Evolutionary conservation across 23 tunicate species (phyloP), one percentile per base, ranked within the genome.

Genomic region (Ascidia mentula): DNA sequence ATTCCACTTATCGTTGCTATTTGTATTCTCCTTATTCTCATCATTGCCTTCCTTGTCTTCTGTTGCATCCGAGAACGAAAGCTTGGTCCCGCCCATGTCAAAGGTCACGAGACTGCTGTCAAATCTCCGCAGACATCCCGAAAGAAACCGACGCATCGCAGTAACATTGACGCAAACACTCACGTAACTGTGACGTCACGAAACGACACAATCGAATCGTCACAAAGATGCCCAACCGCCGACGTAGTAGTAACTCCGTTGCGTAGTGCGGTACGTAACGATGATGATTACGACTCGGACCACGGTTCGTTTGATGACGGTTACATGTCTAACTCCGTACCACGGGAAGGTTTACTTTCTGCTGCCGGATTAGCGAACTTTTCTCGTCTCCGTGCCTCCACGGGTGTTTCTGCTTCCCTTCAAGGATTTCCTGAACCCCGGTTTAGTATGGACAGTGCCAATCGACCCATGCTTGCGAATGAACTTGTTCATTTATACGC

Each of bases 141-240:
- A 74, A 86, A 28, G 90, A 86, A 33, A 79, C 78, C 38, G 38
- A 73, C 31, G 35, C 79, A 37, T 59, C 82, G 46, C n/a, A 26
- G 13, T 17, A 32, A 69, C 77, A 86, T 46, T 24, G 84, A 86
- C 40, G 80, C 84, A 1, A 36, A 46, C 69, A 79, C 90, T 37
- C 35, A 35, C 59, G 90, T 86, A 9, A 86, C 53, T 24, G 80
- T 86, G 34, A 79, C 90, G 32, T 78, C 82, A 34, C 74, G 80
- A 0, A 36, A n/a, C 4, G 80, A 78, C 39, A n/a, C 65, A 7
- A 18, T 77, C 6, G 79, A 77, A 0, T 32, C 42, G 40, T 45
- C 90, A 28, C 71, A 78, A 38, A 79, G 73, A 20, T 86, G 90
- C 36, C 90, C 90, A 31, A 86, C 90, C 35, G 84, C 84, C 31